phyloP scores from a whole-genome alignment of 2,113 vertebrate genomes.

The Hippocampus comes region DNA sequence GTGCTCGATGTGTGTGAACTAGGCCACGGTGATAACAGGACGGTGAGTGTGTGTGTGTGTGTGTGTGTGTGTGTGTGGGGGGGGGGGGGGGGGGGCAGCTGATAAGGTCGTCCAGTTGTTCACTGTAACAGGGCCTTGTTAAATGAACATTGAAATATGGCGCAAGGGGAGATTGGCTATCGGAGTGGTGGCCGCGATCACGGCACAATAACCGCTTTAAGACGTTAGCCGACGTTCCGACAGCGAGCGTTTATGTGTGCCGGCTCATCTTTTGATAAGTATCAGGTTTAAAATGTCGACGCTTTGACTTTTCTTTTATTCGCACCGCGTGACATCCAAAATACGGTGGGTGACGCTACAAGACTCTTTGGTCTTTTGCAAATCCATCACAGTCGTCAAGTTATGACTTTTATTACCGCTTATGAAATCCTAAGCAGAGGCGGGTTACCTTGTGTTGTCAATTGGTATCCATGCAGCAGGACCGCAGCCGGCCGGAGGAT shows the following conservation, averaged over 20 bases:
- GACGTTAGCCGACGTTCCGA: not conserved
- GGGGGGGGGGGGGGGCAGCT: constrained; percentile 29
- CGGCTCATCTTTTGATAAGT: not conserved
- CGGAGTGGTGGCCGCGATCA: constrained; percentile 20
- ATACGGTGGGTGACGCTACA: not conserved
- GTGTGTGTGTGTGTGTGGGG: not conserved
- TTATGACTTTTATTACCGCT: not conserved
- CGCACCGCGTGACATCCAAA: constrained; percentile 27
- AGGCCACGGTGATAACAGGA: constrained; percentile 66
- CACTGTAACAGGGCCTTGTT: constrained; percentile 53
- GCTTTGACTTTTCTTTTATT: constrained; percentile 65
- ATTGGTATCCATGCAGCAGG: constrained; percentile 33
- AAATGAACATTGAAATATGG: constrained; percentile 49
- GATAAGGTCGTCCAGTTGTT: constrained; percentile 66
- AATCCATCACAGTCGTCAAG: not conserved
- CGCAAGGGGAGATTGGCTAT: constrained; percentile 13
- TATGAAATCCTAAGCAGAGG: constrained; percentile 17
- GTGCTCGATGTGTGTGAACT: constrained; percentile 47
- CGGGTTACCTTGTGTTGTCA: constrained; percentile 56
- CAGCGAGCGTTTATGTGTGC: not conserved
- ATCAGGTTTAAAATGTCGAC: not conserved
- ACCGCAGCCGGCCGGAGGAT: constrained; percentile 42
- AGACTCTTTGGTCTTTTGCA: not conserved
- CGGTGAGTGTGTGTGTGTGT: constrained; percentile 26
- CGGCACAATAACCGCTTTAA: constrained; percentile 7